phyloP scores from a whole-genome alignment of 2,888 invertebrate species.

The Sphecodes monilicornis region DNA sequence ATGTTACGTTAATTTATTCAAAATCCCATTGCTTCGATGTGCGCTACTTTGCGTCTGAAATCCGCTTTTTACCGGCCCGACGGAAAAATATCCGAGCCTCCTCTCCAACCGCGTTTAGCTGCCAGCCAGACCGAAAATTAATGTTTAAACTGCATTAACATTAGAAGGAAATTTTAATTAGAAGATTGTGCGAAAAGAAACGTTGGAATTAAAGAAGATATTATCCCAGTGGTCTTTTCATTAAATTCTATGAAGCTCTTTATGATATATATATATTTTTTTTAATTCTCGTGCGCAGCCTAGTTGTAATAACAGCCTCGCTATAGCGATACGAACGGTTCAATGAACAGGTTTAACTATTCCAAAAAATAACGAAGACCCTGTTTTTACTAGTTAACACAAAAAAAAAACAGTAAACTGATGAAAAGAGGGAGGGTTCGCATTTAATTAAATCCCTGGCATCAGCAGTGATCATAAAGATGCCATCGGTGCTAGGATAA shows the following conservation, averaged over 20 bases:
- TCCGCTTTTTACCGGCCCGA: background rate
- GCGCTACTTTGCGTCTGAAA: background rate
- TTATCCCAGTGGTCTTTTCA: background rate
- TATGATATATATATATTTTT: background rate
- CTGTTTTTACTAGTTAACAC: background rate
- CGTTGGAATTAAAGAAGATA: background rate
- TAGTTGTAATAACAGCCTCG: background rate
- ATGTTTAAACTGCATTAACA: background rate
- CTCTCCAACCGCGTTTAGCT: background rate
- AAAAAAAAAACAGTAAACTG: background rate
- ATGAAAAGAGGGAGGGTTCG: background rate
- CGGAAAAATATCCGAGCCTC: conserved; percentile 5
- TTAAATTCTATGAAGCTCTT: background rate
- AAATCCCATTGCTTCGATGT: conserved; percentile 11
- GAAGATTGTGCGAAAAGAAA: background rate
- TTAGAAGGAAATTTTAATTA: conserved; percentile 6
- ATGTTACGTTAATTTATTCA: conserved; percentile 7
- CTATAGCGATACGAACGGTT: background rate
- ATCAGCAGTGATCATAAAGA: background rate
- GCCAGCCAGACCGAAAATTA: background rate
- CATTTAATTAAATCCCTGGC: background rate
- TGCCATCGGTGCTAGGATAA: background rate
- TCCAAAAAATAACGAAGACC: background rate
- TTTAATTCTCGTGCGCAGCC: background rate
- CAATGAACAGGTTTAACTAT: background rate